Evolutionary conservation across 2,797 vertebrate genomes (phyloP).

Genomic region (Takifugu ocellatus): DNA sequence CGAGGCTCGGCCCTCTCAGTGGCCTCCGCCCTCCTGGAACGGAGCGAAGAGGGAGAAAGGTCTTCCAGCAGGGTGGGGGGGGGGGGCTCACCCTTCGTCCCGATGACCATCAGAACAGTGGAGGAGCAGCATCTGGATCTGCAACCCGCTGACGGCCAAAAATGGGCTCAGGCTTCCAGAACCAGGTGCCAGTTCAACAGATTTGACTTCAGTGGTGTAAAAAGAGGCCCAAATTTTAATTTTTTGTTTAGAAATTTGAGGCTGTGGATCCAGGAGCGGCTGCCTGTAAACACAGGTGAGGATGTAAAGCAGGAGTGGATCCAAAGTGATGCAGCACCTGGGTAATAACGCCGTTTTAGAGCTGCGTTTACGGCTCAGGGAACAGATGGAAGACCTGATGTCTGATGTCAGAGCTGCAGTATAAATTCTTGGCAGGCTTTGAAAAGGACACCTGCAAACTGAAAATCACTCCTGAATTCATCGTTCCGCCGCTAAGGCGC

Average conservation of each 20-base stretch:
- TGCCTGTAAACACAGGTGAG: background rate
- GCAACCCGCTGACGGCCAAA: slow-evolving; percentile 14
- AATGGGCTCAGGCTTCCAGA: too few species aligned
- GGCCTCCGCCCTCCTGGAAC: slow-evolving; percentile 65
- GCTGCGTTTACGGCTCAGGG: background rate
- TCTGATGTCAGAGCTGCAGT: slow-evolving; percentile 4
- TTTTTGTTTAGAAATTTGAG: too few species aligned
- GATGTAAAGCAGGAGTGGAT: background rate
- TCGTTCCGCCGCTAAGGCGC: too few species aligned
- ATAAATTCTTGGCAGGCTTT: background rate
- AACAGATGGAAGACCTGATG: slow-evolving; percentile 5
- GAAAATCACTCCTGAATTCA: background rate
- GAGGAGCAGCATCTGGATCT: slow-evolving; percentile 25
- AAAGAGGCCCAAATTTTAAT: too few species aligned
- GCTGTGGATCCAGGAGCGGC: too few species aligned
- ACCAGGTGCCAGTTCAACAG: too few species aligned
- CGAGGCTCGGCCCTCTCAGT: slow-evolving; percentile 64
- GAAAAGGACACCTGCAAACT: background rate
- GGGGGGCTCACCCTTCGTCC: slow-evolving; percentile 44
- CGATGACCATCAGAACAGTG: slow-evolving; percentile 33
- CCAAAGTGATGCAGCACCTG: background rate
- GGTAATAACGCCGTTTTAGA: slow-evolving; percentile 2
- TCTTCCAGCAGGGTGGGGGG: slow-evolving; percentile 47
- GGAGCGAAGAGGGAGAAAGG: slow-evolving; percentile 51
- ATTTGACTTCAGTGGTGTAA: too few species aligned